These are phyloP conservation scores for Bombus confusus DNA, from an alignment of 1,140 invertebrate species.

Conservation along the genomic window DNA sequence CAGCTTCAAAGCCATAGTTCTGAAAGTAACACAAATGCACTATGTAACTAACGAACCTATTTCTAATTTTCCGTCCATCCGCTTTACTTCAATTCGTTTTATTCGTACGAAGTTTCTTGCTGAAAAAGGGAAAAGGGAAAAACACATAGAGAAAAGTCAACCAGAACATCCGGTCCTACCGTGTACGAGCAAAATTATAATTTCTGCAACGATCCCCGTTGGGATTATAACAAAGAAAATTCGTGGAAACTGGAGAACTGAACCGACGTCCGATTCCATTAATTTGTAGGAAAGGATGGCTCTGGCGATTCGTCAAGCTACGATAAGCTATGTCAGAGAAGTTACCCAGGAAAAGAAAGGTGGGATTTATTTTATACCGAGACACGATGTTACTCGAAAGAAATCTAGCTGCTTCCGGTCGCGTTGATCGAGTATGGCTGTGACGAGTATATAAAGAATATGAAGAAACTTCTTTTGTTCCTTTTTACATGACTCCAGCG, in stretches of 20 bases:
- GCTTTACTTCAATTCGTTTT: not conserved
- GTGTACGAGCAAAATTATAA: slow-evolving; percentile 8
- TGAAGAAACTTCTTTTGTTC: not conserved
- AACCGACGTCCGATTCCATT: not conserved
- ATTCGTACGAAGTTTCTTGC: not conserved
- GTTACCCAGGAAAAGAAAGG: not conserved
- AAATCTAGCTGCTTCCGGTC: not conserved
- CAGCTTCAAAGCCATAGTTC: not conserved
- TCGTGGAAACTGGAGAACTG: not conserved
- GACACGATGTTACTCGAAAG: too few relatives aligned
- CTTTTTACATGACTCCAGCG: not conserved
- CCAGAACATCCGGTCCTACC: not conserved
- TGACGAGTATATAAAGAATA: not conserved
- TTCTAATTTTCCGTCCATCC: not conserved
- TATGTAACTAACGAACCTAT: not conserved
- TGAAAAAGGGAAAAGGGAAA: not conserved
- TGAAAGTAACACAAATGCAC: not conserved
- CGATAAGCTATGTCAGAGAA: too few relatives aligned
- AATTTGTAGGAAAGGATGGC: not conserved
- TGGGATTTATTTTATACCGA: not conserved
- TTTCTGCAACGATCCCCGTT: not conserved
- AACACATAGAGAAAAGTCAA: not conserved
- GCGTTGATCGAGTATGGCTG: not conserved
- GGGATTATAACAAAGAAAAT: not conserved
- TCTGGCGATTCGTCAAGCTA: not conserved